phyloP scores from a whole-genome alignment of 53 echinoderm and acorn worm species.

The Echinometra lucunter region DNA sequence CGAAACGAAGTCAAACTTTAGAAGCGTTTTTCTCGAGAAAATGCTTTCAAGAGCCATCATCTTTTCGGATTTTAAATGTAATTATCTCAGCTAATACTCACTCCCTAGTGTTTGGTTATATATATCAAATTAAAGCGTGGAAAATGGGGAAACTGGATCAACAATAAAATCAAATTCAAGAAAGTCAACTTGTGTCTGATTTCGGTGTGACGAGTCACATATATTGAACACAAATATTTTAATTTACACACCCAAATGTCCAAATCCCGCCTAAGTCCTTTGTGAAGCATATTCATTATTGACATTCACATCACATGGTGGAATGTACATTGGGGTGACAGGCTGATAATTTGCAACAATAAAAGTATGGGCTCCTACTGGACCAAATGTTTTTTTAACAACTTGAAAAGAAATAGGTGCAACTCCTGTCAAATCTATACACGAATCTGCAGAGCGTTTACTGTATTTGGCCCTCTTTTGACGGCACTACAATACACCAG shows the following conservation, averaged over 20 bases:
- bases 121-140: conserved; percentile 16
- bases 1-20: conserved; percentile 11
- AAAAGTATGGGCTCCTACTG: conserved; percentile 54
- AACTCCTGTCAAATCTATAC: conserved; percentile 56
- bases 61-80: conserved; percentile 10
- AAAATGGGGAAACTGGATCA: conserved; percentile 17
- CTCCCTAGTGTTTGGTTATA: conserved; percentile 17
- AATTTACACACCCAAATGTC: conserved; percentile 54
- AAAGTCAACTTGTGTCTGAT: no score
- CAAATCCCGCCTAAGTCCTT: conserved; percentile 50
- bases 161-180: conserved; percentile 16
- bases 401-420: conserved; percentile 52
- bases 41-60: conserved; percentile 17
- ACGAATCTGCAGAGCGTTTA: conserved; percentile 54
- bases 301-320: conserved; percentile 56
- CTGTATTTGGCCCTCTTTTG: conserved; percentile 54
- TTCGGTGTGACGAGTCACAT: conserved; percentile 19
- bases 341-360: conserved; percentile 56
- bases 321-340: conserved; percentile 52
- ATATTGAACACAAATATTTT: conserved; percentile 49
- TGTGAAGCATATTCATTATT: conserved; percentile 56
- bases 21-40: conserved; percentile 17
- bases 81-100: conserved; percentile 16
- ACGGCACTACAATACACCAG: conserved; percentile 53
- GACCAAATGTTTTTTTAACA: conserved; percentile 47